phyloP scores from a whole-genome alignment of 2,888 invertebrate genomes.

The Choristoneura rosaceana region DNA sequence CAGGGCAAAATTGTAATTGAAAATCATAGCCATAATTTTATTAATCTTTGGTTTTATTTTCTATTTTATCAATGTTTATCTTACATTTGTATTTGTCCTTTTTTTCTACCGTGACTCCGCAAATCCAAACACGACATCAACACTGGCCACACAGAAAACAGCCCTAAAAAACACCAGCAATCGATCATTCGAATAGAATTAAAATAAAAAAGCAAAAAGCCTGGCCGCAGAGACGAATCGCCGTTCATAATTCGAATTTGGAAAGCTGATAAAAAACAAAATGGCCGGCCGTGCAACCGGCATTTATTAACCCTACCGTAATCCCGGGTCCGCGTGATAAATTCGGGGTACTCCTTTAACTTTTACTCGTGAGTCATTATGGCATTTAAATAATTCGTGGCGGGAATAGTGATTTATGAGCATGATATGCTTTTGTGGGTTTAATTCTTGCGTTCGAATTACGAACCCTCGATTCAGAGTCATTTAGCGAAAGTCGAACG shows the following conservation, averaged over 20 bases:
- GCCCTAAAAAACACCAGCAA: conserved; percentile 44
- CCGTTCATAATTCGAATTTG: conserved; percentile 76
- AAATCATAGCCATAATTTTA: too few species aligned
- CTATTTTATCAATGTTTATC: background rate
- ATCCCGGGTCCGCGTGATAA: conserved; percentile 76
- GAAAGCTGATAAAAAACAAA: conserved; percentile 76
- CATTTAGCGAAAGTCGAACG: conserved; percentile 14
- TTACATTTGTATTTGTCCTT: background rate
- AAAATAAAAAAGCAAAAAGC: conserved; percentile 52
- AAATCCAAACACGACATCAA: conserved; percentile 41
- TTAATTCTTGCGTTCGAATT: conserved; percentile 43
- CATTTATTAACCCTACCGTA: conserved; percentile 80
- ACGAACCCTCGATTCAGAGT: conserved; percentile 38
- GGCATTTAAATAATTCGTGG: conserved; percentile 84
- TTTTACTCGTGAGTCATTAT: conserved; percentile 82
- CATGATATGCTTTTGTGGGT: conserved; percentile 56
- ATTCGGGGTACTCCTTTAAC: conserved; percentile 70
- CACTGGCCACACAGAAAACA: conserved; percentile 49
- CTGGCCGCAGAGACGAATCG: conserved; percentile 64
- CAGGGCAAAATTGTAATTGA: background rate
- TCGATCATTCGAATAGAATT: conserved; percentile 55
- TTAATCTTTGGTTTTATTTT: too few species aligned
- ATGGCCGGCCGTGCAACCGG: conserved; percentile 65
- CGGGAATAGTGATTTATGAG: conserved; percentile 74
- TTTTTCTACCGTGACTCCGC: conserved; percentile 40